A percentile compares a stretch with the other conserved stretches of the same genome.
These are phyloP conservation scores for Ecliptopera silaceata DNA, from an alignment of 2,888 invertebrate species.

Conservation along the genomic window DNA sequence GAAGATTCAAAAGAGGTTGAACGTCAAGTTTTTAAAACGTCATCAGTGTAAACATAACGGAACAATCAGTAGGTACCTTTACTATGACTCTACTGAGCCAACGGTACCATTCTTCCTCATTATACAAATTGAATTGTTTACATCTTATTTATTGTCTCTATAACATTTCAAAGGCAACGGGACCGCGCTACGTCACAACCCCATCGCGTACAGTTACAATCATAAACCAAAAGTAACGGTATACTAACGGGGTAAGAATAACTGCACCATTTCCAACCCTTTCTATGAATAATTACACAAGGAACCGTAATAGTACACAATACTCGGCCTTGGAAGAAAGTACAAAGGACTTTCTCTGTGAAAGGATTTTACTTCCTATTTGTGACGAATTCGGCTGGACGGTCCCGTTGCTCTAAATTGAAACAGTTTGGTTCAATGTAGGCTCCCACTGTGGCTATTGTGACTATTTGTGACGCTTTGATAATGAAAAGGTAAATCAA, in stretches of 20 bases:
- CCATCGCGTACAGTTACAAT: slow-evolving; percentile 58
- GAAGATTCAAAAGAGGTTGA: neutral
- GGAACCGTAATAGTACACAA: slow-evolving; percentile 68
- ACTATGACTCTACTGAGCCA: neutral
- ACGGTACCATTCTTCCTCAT: slow-evolving; percentile 49
- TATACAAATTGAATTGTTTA: slow-evolving; percentile 61
- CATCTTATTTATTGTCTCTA: slow-evolving; percentile 36
- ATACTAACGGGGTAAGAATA: slow-evolving; percentile 55
- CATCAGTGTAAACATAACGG: slow-evolving; percentile 29
- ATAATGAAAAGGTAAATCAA: slow-evolving; percentile 20
- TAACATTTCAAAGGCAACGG: slow-evolving; percentile 35
- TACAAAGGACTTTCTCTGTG: slow-evolving; percentile 75
- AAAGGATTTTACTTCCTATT: slow-evolving; percentile 69
- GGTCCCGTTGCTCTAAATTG: slow-evolving; percentile 49
- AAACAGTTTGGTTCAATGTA: slow-evolving; percentile 42
- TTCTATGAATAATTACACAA: slow-evolving; percentile 78
- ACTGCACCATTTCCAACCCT: slow-evolving; percentile 77
- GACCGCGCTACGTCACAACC: slow-evolving; percentile 35
- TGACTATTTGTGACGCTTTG: slow-evolving; percentile 15
- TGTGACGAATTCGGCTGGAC: slow-evolving; percentile 57
- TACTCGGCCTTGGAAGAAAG: slow-evolving; percentile 71
- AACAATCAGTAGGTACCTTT: slow-evolving; percentile 19
- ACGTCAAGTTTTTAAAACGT: neutral
- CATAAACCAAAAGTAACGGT: slow-evolving; percentile 66
- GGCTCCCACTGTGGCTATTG: slow-evolving; percentile 28